A percentile compares a stretch with the other conserved stretches of the same genome.
Evolutionary conservation across 2,888 invertebrate genomes (phyloP).

Genomic region (Eulithis prunata): DNA sequence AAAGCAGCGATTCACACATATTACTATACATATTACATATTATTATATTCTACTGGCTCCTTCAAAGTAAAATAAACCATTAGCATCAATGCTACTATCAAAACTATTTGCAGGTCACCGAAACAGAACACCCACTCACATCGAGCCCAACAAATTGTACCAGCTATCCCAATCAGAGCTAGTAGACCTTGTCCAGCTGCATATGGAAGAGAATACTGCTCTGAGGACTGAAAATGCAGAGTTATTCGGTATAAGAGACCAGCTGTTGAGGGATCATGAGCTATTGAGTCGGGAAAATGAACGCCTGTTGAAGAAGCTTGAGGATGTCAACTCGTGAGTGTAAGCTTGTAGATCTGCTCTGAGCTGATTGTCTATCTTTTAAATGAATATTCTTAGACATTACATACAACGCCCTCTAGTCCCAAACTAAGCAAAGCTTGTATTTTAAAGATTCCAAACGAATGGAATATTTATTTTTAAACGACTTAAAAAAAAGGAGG

Average conservation of each 20-base stretch:
- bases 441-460: too few species aligned
- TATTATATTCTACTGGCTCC: too few species aligned
- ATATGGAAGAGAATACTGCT: conserved; percentile 92
- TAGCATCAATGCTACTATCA: too few species aligned
- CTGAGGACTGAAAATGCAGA: conserved; percentile 93
- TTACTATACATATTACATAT: too few species aligned
- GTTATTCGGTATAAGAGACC: conserved; percentile 90
- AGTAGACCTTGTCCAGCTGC: conserved; percentile 92
- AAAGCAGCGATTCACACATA: too few species aligned
- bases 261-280: conserved; percentile 94
- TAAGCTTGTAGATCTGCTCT: background rate
- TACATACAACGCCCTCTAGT: too few species aligned
- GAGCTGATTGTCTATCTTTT: too few species aligned
- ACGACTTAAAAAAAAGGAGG: too few species aligned
- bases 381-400: too few species aligned
- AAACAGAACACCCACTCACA: conserved; percentile 81
- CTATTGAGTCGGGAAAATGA: conserved; percentile 96
- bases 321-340: conserved; percentile 85
- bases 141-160: conserved; percentile 89
- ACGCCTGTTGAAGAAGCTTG: conserved; percentile 92
- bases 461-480: too few species aligned
- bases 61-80: too few species aligned
- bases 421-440: too few species aligned
- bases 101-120: conserved; percentile 53
- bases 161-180: conserved; percentile 91